Conservation (phyloP, 2,888 invertebrate genomes). For the Himalopsyche japonica region DNA sequence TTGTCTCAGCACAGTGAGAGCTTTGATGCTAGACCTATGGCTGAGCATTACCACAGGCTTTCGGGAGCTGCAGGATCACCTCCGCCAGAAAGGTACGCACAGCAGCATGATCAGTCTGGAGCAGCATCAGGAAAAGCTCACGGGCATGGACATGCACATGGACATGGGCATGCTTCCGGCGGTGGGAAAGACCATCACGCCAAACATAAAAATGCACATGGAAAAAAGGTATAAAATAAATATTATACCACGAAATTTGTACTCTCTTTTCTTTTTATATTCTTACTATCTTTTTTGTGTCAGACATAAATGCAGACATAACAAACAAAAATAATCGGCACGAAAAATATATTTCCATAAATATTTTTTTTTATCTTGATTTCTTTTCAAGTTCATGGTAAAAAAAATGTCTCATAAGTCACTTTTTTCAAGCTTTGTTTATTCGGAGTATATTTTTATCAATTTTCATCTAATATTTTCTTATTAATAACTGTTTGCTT, state of each 20-base stretch:
- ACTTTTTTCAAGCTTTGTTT: no score
- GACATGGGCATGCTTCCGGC: slow-evolving; percentile 52
- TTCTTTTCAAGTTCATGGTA: no score
- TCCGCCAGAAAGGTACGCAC: slow-evolving; percentile 43
- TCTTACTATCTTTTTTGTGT: no score
- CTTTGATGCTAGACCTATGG: neutral
- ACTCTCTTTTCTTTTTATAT: neutral
- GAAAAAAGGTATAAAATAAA: slow-evolving; percentile 24
- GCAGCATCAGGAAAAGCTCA: slow-evolving; percentile 27
- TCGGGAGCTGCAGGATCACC: slow-evolving; percentile 47
- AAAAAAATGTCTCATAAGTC: no score
- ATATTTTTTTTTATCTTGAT: neutral
- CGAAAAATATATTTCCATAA: no score
- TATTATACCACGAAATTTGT: neutral
- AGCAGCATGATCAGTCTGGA: slow-evolving; percentile 39
- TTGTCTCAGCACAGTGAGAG: neutral
- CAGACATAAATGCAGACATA: no score
- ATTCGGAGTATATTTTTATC: no score
- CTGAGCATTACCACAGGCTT: slow-evolving; percentile 52
- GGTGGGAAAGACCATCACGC: slow-evolving; percentile 61
- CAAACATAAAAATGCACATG: slow-evolving; percentile 4
- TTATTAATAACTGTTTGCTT: no score
- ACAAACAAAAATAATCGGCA: no score
- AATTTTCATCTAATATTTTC: no score
- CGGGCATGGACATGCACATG: slow-evolving; percentile 43